Base-by-base conservation (phyloP, 2,113 vertebrate genomes). In the Silurus glanis region DNA sequence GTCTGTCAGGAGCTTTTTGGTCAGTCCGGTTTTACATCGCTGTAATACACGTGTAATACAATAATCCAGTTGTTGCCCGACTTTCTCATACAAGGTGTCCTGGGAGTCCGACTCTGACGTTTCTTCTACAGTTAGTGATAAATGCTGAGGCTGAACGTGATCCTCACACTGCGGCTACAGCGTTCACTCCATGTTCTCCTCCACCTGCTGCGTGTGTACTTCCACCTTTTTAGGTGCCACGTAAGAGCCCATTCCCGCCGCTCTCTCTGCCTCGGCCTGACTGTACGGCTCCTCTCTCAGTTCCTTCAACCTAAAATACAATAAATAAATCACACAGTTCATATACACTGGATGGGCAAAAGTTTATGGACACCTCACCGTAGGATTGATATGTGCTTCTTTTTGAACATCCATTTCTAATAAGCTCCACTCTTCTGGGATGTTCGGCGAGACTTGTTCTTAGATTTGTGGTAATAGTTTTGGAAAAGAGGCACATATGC, bases 241-340 rank as follows among this genome's bases (percentile, higher is more conserved):
- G 91, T 98, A 99, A 67, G 97, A 98, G 5, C 97, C 98, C 98
- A 99, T 99, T 0, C 98, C 98, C 0, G 97, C 97, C 0, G 98
- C 98, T 4, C 97, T 93, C 28, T 99, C 98, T 0, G 98, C 97
- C 90, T 99, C 97, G 53, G 96, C 97, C 91, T 98, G 98, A 0
- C 96, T 97, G 91, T 98, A 99, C 0, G 97, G 98, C 53, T 97
- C 95, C 51, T 97, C 95, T 0, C 92, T 95, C 86, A 99, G 93
- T 92, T 96, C 92, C 89, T 97, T 99, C 92, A 99, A 88, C 88
- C 98, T 37, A 37, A 37, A 37, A 37, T 37, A 3, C 37, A 37
- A 37, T 37, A 37, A 37, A 37, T 37, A 37, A 37, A 37, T 37
- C 2, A 37, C 37, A 37, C 37, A 2, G 37, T 37, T 37, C 2